A percentile compares a stretch with the other conserved stretches of the same genome.
phyloP scores from a whole-genome alignment of 2,888 invertebrate species.

The Magallana nippona region DNA sequence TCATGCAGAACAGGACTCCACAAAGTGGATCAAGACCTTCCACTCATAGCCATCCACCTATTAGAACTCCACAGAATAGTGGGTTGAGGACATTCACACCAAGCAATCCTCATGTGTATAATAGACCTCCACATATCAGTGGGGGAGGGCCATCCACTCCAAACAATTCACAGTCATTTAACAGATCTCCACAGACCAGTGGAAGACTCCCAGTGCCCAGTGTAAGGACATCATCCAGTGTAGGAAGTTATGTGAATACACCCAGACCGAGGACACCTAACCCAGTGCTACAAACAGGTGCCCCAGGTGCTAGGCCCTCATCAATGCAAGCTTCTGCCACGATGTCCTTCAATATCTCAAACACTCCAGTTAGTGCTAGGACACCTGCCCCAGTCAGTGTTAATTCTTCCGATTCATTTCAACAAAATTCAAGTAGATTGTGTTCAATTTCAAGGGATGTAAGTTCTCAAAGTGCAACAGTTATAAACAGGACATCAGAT shows the following conservation, averaged over 20 bases:
- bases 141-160: not conserved
- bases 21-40: not conserved
- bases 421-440: not conserved
- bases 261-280: not conserved
- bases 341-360: not conserved
- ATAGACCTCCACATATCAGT: not conserved
- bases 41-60: not conserved
- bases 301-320: not conserved
- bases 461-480: not conserved
- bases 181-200: not conserved
- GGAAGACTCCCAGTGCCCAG: not conserved
- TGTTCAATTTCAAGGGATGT: not conserved
- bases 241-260: not conserved
- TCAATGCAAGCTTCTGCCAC: not conserved
- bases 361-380: not conserved
- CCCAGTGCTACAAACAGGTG: not conserved
- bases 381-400: not conserved
- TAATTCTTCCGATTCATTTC: not conserved
- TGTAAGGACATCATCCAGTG: conserved; percentile 6
- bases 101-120: not conserved
- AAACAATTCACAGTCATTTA: not conserved
- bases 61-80: not conserved
- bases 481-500: not conserved
- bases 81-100: not conserved
- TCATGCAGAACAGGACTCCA: not conserved